Conservation (phyloP, 2,797 vertebrate species). For the Eremophila alpestris region DNA sequence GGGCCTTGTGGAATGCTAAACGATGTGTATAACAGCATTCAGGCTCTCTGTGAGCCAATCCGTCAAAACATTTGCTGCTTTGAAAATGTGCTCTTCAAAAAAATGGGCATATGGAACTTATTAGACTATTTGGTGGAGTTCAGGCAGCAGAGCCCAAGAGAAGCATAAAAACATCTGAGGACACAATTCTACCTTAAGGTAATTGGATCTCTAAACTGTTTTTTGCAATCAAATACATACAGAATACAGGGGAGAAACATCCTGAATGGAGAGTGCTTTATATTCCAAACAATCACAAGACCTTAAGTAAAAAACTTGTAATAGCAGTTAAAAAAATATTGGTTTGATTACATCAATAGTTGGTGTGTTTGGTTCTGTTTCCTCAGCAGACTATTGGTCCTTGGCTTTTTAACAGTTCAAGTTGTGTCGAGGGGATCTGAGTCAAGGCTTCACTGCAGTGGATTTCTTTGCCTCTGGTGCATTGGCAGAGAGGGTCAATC, state of each 20-base stretch:
- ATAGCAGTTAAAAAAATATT: background rate
- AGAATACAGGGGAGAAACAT: constrained; percentile 49
- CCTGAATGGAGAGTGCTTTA: constrained; percentile 1
- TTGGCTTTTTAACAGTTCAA: background rate
- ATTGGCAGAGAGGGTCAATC: constrained; percentile 7
- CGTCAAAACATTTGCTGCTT: constrained; percentile 84
- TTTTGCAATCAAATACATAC: constrained; percentile 52
- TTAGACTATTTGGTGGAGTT: constrained; percentile 80
- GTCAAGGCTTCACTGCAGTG: background rate
- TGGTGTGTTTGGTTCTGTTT: background rate
- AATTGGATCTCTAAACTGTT: constrained; percentile 58
- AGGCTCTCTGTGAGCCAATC: constrained; percentile 77
- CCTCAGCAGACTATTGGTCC: background rate
- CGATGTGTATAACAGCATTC: constrained; percentile 83
- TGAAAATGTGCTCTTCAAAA: constrained; percentile 82
- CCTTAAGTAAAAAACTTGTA: constrained; percentile 8
- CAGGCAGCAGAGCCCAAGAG: constrained; percentile 74
- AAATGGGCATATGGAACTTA: constrained; percentile 86
- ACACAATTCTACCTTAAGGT: constrained; percentile 68
- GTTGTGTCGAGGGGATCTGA: background rate
- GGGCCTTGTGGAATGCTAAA: constrained; percentile 88
- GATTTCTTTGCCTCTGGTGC: background rate
- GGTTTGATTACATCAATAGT: background rate
- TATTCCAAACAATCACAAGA: constrained; percentile 37
- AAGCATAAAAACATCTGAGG: constrained; percentile 75